phyloP scores from a whole-genome alignment of 2,113 vertebrate species.

The Paramormyrops kingsleyae region DNA sequence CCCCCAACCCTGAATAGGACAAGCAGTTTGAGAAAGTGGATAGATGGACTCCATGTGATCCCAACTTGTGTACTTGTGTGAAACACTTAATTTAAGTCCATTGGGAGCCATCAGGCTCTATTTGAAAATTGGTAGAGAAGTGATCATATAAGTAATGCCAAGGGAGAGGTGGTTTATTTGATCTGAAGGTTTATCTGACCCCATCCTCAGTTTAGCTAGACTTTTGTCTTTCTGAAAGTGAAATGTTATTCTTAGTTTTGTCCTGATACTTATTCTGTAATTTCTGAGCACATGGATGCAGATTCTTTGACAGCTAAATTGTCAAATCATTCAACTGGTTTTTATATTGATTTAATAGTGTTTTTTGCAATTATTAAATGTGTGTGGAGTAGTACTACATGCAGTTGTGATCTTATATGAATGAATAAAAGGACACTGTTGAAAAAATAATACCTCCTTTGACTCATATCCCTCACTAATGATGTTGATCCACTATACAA shows the following conservation, averaged over 20 bases:
- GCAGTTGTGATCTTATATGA: neutral
- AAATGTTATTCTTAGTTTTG: neutral
- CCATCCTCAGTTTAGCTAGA: neutral
- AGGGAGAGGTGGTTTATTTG: neutral
- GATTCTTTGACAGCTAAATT: neutral
- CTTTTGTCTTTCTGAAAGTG: neutral
- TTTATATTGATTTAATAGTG: neutral
- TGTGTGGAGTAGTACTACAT: neutral
- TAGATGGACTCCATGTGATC: neutral
- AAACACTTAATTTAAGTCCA: neutral
- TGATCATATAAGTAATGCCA: neutral
- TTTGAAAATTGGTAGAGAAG: neutral
- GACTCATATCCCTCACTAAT: neutral
- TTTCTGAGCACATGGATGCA: neutral
- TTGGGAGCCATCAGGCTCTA: neutral
- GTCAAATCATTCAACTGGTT: neutral
- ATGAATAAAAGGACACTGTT: neutral
- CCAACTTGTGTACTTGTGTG: neutral
- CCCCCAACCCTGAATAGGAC: too few relatives aligned
- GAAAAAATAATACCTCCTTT: neutral
- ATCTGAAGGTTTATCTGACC: neutral
- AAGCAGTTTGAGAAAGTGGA: too few relatives aligned
- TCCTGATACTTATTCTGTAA: neutral
- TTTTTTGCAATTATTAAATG: neutral
- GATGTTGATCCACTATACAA: neutral